A percentile compares a stretch with the other conserved stretches of the same genome.
These are phyloP conservation scores for Drosophila aff. DNA, from an alignment of 1,140 invertebrate species.

Conservation along the genomic window DNA sequence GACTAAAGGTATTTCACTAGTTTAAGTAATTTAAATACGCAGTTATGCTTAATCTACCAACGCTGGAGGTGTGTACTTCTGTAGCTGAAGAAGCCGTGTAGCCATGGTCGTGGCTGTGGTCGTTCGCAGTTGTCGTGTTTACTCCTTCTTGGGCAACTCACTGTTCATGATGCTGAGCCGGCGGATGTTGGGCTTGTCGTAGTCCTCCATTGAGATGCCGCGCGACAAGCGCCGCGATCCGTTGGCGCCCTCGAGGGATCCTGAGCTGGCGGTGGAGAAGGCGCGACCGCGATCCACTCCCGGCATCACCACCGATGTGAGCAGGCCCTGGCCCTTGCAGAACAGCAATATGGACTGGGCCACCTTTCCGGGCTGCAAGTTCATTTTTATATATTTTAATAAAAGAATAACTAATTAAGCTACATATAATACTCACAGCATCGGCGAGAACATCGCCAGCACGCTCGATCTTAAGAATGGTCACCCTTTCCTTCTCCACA, in stretches of 20 bases:
- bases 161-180: conserved; percentile 88
- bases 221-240: conserved; percentile 87
- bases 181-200: conserved; percentile 91
- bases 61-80: conserved; percentile 37
- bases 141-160: conserved; percentile 79
- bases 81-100: conserved; percentile 25
- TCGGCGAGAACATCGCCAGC: conserved; percentile 93
- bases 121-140: conserved; percentile 42
- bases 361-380: conserved; percentile 90
- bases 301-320: conserved; percentile 90
- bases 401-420: not conserved
- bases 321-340: conserved; percentile 92
- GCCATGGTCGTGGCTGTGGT: conserved; percentile 15
- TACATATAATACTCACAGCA: conserved; percentile 87
- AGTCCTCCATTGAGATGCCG: conserved; percentile 93
- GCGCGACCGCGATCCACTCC: conserved; percentile 88
- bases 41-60: conserved; percentile 56
- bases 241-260: conserved; percentile 82
- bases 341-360: conserved; percentile 93
- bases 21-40: conserved; percentile 63
- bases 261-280: conserved; percentile 86
- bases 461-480: conserved; percentile 92
- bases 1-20: conserved; percentile 58
- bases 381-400: not conserved
- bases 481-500: conserved; percentile 92